Conservation (phyloP, 2,113 vertebrate genomes). For the Triplophysa dalaica region DNA sequence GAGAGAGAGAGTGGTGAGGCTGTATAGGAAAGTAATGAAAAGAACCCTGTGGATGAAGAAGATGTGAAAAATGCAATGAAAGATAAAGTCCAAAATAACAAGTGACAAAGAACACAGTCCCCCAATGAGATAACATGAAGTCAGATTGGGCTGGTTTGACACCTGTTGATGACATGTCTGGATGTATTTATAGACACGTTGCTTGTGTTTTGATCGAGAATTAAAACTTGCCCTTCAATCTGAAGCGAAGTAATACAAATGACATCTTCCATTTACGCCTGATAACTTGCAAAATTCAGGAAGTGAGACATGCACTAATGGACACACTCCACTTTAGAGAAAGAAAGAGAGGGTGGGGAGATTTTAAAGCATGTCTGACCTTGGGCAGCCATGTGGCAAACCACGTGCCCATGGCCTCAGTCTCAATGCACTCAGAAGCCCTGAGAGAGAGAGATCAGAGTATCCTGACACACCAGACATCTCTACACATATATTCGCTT, state of each 20-base stretch:
- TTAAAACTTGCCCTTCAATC: no score
- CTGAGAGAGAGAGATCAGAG: conserved; percentile 42
- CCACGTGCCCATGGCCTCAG: conserved; percentile 32
- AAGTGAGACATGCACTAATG: not conserved
- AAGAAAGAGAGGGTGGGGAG: conserved; percentile 3
- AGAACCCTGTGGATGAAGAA: not conserved
- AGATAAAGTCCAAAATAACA: conserved; percentile 18
- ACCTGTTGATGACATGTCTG: not conserved
- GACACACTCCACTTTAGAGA: conserved; percentile 22
- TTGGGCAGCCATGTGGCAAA: conserved; percentile 40
- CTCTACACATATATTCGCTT: conserved; percentile 25
- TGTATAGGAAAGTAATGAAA: conserved; percentile 3
- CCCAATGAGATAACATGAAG: not conserved
- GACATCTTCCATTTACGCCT: no score
- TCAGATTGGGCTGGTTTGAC: not conserved
- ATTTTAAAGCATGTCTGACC: conserved; percentile 47
- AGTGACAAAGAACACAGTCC: not conserved
- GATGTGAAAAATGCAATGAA: conserved; percentile 16
- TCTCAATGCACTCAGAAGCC: conserved; percentile 56
- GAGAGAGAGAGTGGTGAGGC: not conserved
- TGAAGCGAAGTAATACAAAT: no score
- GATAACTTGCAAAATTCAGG: not conserved
- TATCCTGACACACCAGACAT: not conserved
- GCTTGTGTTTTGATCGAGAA: no score
- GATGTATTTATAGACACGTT: no score